phyloP scores from a whole-genome alignment of 2,113 vertebrate genomes.

The Halichoeres trimaculatus region DNA sequence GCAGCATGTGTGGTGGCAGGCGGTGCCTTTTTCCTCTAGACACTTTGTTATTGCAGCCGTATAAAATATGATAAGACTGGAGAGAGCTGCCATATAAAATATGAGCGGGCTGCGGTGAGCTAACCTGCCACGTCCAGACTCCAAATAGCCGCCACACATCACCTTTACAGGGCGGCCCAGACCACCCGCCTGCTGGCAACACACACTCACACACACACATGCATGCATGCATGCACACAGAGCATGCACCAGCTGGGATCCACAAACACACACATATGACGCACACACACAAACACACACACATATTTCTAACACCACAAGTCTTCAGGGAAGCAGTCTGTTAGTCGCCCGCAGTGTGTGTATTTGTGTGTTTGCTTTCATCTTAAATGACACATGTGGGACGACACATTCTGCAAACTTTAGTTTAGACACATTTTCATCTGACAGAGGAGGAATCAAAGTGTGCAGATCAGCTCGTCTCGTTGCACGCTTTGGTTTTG shows the following conservation, averaged over 20 bases:
- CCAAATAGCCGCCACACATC: constrained; percentile 73
- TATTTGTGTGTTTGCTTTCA: constrained; percentile 39
- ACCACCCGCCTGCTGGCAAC: constrained; percentile 57
- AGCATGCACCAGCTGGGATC: constrained; percentile 1
- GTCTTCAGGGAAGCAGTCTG: constrained; percentile 58
- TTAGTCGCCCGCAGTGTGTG: constrained; percentile 21
- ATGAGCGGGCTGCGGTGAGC: constrained; percentile 55
- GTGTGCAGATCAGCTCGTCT: background rate
- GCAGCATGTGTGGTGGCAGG: constrained; percentile 72
- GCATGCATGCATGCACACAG: constrained; percentile 27
- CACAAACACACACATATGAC: constrained; percentile 7
- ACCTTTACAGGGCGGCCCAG: constrained; percentile 71
- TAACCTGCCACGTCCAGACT: constrained; percentile 70
- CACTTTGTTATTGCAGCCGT: constrained; percentile 74
- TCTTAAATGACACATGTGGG: constrained; percentile 24
- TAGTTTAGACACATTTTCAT: background rate
- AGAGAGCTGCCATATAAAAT: constrained; percentile 68
- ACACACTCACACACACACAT: constrained; percentile 29
- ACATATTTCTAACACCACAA: constrained; percentile 18
- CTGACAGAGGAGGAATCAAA: background rate
- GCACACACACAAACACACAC: constrained; percentile 34
- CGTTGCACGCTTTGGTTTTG: background rate
- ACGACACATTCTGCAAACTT: constrained; percentile 4
- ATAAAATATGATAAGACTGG: constrained; percentile 77
- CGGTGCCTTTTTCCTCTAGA: constrained; percentile 55